Evolutionary conservation across 2,797 vertebrate species (phyloP).

Genomic region (Sebastolobus alascanus): DNA sequence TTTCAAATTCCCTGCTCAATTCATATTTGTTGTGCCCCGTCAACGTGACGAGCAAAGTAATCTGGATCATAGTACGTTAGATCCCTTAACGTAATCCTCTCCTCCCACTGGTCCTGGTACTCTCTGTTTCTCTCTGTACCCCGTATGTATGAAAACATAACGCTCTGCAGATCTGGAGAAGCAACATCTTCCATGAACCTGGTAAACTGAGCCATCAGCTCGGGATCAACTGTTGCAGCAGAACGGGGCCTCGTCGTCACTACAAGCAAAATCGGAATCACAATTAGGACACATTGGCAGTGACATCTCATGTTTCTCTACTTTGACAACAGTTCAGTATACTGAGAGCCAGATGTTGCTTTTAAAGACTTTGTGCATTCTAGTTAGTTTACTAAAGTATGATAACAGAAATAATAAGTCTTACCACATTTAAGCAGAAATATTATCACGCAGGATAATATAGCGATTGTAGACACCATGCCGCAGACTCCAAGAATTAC

Average conservation of each 20-base stretch:
- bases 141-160: neutral
- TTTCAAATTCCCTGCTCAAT: neutral
- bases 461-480: neutral
- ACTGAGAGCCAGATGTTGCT: neutral
- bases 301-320: neutral
- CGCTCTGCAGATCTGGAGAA: neutral
- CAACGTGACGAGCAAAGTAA: neutral
- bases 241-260: neutral
- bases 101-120: neutral
- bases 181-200: neutral
- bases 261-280: neutral
- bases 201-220: neutral
- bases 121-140: neutral
- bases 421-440: neutral
- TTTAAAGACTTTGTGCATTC: too few relatives aligned
- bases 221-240: neutral
- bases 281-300: neutral
- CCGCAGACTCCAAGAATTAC: neutral
- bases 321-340: neutral
- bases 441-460: neutral
- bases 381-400: neutral
- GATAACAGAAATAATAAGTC: neutral
- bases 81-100: neutral
- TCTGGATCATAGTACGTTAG: neutral
- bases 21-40: neutral